Evolutionary conservation across 1,140 invertebrate species (phyloP).

Genomic region (Psilanteris sp.): DNA sequence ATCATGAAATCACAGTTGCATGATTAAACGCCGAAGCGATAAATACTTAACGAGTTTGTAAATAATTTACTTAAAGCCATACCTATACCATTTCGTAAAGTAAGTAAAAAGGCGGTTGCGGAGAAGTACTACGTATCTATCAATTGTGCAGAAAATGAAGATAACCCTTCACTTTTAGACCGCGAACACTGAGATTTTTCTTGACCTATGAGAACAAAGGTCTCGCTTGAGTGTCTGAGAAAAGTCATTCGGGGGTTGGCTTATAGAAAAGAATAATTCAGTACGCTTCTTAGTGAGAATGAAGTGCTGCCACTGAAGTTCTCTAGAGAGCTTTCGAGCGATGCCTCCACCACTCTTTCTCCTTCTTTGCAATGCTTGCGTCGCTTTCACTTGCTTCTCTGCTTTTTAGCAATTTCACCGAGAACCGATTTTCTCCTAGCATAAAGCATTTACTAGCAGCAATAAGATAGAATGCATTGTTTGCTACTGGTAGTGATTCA

Average conservation of each 20-base stretch:
- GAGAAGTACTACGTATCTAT: constrained; percentile 30
- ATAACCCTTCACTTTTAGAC: constrained; percentile 27
- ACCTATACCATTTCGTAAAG: neutral
- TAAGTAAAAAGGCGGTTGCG: constrained; percentile 11
- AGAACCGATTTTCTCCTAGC: neutral
- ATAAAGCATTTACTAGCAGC: too few species aligned
- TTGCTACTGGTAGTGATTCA: too few species aligned
- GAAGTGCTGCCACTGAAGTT: constrained; percentile 72
- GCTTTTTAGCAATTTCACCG: neutral
- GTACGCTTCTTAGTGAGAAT: constrained; percentile 72
- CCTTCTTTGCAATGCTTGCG: neutral
- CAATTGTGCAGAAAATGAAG: constrained; percentile 26
- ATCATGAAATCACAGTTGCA: neutral
- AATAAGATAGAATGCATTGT: too few species aligned
- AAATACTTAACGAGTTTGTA: constrained; percentile 29
- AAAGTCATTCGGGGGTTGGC: constrained; percentile 59
- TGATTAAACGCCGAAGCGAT: constrained; percentile 10
- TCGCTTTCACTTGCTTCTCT: constrained; percentile 1
- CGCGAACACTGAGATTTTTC: constrained; percentile 60
- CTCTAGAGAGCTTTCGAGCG: constrained; percentile 72
- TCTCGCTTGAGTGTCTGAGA: constrained; percentile 57
- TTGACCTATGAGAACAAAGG: constrained; percentile 68
- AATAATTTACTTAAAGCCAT: constrained; percentile 9
- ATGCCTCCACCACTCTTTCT: constrained; percentile 25
- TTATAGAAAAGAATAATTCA: constrained; percentile 68